These are phyloP conservation scores for Todiramphus chloris DNA, from an alignment of 2,113 vertebrate species.

Conservation along the genomic window DNA sequence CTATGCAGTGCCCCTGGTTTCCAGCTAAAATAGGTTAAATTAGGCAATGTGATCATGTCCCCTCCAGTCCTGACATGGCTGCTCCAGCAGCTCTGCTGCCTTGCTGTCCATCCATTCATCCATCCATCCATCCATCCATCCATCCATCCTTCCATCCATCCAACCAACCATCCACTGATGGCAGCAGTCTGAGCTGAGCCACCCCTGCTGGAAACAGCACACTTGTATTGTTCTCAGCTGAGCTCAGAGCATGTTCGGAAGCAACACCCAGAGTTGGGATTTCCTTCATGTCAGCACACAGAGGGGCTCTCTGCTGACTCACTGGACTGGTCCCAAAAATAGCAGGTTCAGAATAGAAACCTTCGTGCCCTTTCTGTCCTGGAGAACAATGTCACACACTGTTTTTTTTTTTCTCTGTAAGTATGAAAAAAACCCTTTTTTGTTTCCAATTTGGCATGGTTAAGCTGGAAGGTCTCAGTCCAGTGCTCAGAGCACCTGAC, in stretches of 20 bases:
- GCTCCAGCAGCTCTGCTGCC: neutral
- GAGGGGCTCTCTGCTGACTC: constrained; percentile 4
- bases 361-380: neutral
- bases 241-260: neutral
- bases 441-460: constrained; percentile 26
- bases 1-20: neutral
- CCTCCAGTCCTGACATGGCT: neutral
- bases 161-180: neutral
- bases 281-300: neutral
- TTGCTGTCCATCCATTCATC: neutral
- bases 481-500: neutral
- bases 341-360: constrained; percentile 41
- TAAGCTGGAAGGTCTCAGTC: neutral
- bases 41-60: neutral
- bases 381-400: neutral
- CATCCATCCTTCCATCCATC: neutral
- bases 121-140: neutral
- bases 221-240: neutral
- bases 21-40: neutral
- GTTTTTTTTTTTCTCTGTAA: neutral
- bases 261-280: neutral
- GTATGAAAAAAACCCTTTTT: neutral
- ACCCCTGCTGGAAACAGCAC: fast-evolving
- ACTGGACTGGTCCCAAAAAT: constrained; percentile 20
- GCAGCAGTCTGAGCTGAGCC: neutral